Evolutionary conservation across 2,113 vertebrate species (phyloP), one percentile per base, ranked within the genome.

Genomic region (Toxotes jaculatrix): DNA sequence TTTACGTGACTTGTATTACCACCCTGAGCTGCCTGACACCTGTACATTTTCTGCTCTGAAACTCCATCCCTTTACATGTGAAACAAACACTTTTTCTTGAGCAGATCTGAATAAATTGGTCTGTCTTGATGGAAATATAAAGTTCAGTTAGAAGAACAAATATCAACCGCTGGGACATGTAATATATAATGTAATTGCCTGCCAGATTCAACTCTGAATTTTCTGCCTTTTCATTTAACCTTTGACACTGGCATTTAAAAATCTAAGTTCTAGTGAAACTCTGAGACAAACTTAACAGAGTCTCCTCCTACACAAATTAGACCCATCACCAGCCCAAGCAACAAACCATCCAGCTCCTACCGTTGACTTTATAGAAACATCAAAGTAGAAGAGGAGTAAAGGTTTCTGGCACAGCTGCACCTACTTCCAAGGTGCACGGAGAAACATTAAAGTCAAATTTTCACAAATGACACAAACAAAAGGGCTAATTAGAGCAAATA

Each of bases 1-100:
- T 80, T 83, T 71, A 51, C 45, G n/a, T 68, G 64, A 82, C 76
- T 76, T 84, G 53, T 31, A n/a, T 3, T 32, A 14, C 7, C 19
- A 56, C 43, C 17, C 7, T 63, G 57, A 79, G 59, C 49, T 34
- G 40, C 19, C 17, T 9, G 32, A 23, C 49, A 61, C 47, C 55
- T 65, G 36, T 14, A 73, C 12, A 63, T 13, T 45, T n/a, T 32
- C 11, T 55, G 5, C 61, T 38, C 63, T 80, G 21, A 77, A 81
- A 42, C 27, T 0, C 3, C 7, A 32, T 73, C 1, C 7, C 31
- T 59, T 43, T 55, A 0, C 19, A 43, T 56, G 74, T 77, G n/a
- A 27, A 65, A 19, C 5, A 12, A 61, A 2, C 23, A 59, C 10
- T 21, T 19, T 4, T 69, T n/a, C 19, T 9, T 51, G 32, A 32